phyloP scores from a whole-genome alignment of 1,140 invertebrate species.

The Temnothorax longispinosus region DNA sequence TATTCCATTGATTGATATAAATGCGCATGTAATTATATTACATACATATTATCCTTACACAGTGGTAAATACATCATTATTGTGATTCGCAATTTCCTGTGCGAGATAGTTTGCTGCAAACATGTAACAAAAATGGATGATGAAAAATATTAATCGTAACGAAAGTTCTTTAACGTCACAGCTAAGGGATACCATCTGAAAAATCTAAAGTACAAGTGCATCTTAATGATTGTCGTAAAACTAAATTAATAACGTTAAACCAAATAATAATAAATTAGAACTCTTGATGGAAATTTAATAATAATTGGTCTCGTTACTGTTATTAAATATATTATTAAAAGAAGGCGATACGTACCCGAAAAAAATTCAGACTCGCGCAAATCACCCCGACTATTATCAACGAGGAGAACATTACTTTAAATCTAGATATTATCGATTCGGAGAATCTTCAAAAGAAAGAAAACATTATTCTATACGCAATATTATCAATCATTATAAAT shows the following conservation, averaged over 20 bases:
- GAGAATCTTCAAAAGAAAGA: background rate
- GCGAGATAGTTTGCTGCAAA: background rate
- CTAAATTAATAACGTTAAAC: background rate
- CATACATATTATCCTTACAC: slow-evolving; percentile 3
- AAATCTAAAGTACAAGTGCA: background rate
- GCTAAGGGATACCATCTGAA: background rate
- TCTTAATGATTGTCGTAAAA: background rate
- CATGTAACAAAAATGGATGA: background rate
- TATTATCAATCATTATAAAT: background rate
- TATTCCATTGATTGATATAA: background rate
- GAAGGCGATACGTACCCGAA: background rate
- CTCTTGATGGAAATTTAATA: background rate
- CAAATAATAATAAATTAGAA: background rate
- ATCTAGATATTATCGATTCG: background rate
- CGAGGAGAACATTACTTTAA: background rate
- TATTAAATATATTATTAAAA: background rate
- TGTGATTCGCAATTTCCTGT: slow-evolving; percentile 5
- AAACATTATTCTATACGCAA: background rate
- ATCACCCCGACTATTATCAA: background rate
- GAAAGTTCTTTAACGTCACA: background rate
- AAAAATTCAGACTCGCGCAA: background rate
- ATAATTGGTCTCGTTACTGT: background rate
- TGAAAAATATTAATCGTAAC: background rate
- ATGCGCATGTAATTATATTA: background rate
- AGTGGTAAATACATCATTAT: slow-evolving; percentile 9